Conservation (phyloP, 1,140 invertebrate species). For the Solenopsis invicta region DNA sequence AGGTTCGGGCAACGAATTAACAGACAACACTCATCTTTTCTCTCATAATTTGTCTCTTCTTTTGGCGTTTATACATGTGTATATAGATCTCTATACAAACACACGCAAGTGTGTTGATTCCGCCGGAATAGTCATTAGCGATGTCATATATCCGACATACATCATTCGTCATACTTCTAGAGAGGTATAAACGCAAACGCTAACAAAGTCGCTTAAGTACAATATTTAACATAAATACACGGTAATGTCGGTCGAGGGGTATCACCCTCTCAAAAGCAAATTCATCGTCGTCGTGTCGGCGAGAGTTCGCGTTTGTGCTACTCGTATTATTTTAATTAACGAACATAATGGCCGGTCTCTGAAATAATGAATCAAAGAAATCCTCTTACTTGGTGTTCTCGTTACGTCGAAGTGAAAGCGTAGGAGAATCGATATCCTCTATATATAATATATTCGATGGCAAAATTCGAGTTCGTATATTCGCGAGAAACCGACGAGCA, state of each 20-base stretch:
- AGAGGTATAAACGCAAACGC: constrained; percentile 72
- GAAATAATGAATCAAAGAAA: constrained; percentile 12
- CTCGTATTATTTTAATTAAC: constrained; percentile 40
- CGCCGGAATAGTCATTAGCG: constrained; percentile 75
- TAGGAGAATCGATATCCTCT: neutral
- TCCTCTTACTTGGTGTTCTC: constrained; percentile 3
- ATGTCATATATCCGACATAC: constrained; percentile 72
- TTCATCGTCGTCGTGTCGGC: constrained; percentile 40
- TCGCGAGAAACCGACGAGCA: neutral
- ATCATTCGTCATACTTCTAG: constrained; percentile 70
- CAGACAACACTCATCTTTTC: constrained; percentile 15
- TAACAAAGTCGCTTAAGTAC: constrained; percentile 74
- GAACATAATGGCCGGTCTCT: constrained; percentile 8
- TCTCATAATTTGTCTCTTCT: constrained; percentile 75
- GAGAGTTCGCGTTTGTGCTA: constrained; percentile 64
- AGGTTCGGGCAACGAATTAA: constrained; percentile 18
- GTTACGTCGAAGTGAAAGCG: neutral
- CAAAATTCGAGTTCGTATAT: constrained; percentile 35
- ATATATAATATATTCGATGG: constrained; percentile 35
- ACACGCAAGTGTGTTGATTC: constrained; percentile 84
- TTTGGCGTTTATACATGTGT: constrained; percentile 82
- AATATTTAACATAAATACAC: constrained; percentile 68
- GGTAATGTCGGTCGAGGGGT: constrained; percentile 1
- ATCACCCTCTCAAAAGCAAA: constrained; percentile 12
- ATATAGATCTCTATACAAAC: constrained; percentile 83